Evolutionary conservation across 2,888 invertebrate species (phyloP).

Genomic region (Tillus elongatus): DNA sequence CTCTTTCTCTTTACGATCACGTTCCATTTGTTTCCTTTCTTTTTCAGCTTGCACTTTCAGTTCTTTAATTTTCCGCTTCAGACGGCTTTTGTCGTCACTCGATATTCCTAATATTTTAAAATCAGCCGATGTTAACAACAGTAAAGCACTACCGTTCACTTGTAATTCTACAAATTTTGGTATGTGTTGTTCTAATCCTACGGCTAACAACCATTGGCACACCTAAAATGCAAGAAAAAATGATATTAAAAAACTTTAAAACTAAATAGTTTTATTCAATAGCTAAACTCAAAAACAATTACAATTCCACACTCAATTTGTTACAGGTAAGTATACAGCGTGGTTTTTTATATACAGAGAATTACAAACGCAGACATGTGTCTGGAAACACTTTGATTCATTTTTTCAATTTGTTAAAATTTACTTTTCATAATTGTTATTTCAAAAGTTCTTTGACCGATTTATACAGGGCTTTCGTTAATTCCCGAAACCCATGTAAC

Average conservation of each 20-base stretch:
- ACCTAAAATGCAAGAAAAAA: constrained; percentile 53
- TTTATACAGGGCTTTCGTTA: no score
- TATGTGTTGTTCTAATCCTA: constrained; percentile 80
- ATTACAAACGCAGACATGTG: no score
- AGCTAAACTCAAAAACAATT: no score
- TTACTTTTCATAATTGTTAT: no score
- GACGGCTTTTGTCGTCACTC: constrained; percentile 70
- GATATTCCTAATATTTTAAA: constrained; percentile 77
- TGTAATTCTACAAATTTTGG: constrained; percentile 80
- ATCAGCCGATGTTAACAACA: constrained; percentile 84
- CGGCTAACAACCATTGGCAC: constrained; percentile 78
- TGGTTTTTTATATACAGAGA: no score
- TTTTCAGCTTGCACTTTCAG: constrained; percentile 65
- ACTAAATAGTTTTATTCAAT: not conserved
- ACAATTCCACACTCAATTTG: no score
- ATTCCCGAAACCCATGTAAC: no score
- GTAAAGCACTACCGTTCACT: constrained; percentile 77
- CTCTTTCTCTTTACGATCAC: constrained; percentile 74
- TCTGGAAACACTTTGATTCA: no score
- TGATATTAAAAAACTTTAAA: constrained; percentile 12
- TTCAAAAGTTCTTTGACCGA: no score
- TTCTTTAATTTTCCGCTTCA: constrained; percentile 81
- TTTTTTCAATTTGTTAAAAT: no score
- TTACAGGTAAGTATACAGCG: no score
- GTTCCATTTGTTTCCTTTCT: constrained; percentile 68